Evolutionary conservation across 2,113 vertebrate species (phyloP), one percentile per base, ranked within the genome.

Genomic region (Sphaerodactylus townsendi): DNA sequence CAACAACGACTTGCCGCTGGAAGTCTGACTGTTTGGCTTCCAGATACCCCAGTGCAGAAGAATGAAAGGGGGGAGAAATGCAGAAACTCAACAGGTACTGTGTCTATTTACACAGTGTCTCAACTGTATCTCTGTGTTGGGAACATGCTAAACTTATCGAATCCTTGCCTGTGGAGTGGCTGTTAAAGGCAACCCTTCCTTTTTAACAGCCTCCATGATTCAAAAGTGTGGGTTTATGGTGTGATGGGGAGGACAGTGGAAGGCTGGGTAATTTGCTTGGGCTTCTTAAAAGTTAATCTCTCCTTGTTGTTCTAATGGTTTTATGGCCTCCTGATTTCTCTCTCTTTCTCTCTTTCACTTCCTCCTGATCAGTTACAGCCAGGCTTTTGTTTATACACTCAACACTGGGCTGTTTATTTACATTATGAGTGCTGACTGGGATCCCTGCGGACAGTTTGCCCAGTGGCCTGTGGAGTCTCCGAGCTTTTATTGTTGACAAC

Each of bases 321-420:
- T 95, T 91, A 83, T 88, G 93, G 91, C 90, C 81, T 17, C 88
- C 89, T 92, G 87, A 93, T 92, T 89, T 94, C 91, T 94, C 91
- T 96, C 86, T 33, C 23, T 14, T 41, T 56, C 50, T 44, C 33
- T 53, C 92, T 84, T 90, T 91, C 0, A 0, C 84, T 93, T 92
- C 90, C 87, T 75, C 1, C 8, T 13, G 41, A 91, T 86, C 82
- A 25, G 89, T 92, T 90, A 44, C 80, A 44, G 59, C 92, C 87
- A 87, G 87, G 91, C 88, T 93, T 92, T 96, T 95, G 94, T 95
- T 94, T 95, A 90, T 92, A 88, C 95, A 95, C 93, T 93, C 90
- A 4, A 95, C 93, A 86, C 93, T 86, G 90, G 8, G 37, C 85
- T 96, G 95, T 96, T 96, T 97, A 96, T 97, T 97, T 96, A 95